Percentiles rank a stretch among this genome's conserved stretches.
phyloP scores from a whole-genome alignment of 2,113 vertebrate species.

The Coreoperca whiteheadi region DNA sequence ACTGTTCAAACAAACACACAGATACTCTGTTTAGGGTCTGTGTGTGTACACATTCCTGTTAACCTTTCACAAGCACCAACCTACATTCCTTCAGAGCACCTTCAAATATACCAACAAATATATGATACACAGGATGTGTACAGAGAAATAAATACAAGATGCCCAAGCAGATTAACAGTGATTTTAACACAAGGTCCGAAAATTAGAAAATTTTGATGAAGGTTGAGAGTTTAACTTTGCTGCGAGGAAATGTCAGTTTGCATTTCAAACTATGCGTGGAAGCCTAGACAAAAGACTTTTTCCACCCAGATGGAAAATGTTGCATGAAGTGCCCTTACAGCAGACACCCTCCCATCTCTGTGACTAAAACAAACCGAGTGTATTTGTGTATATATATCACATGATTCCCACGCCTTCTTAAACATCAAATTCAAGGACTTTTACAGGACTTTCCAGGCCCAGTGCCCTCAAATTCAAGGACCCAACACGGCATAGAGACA shows the following conservation, averaged over 20 bases:
- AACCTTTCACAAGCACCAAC: slow-evolving; percentile 6
- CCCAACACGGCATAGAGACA: too few species aligned
- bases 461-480: too few species aligned
- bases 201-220: neutral
- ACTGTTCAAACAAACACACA: slow-evolving; percentile 1
- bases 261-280: slow-evolving; percentile 25
- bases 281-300: slow-evolving; percentile 4
- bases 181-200: too few species aligned
- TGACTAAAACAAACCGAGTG: slow-evolving; percentile 38
- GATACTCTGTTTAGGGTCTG: neutral
- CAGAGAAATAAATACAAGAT: slow-evolving; percentile 17
- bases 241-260: slow-evolving; percentile 16
- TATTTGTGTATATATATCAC: slow-evolving; percentile 31
- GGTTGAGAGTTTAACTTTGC: neutral
- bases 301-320: slow-evolving; percentile 56
- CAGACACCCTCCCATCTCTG: slow-evolving; percentile 28
- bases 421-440: too few species aligned
- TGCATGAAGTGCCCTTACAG: slow-evolving; percentile 13
- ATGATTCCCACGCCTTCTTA: too few species aligned
- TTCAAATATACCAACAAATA: slow-evolving; percentile 29
- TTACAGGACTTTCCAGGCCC: too few species aligned
- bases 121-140: slow-evolving; percentile 3
- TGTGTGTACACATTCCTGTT: slow-evolving; percentile 13
- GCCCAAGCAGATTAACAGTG: neutral
- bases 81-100: slow-evolving; percentile 29